phyloP scores from a whole-genome alignment of 2,888 invertebrate genomes.

The Nymphalis polychloros region DNA sequence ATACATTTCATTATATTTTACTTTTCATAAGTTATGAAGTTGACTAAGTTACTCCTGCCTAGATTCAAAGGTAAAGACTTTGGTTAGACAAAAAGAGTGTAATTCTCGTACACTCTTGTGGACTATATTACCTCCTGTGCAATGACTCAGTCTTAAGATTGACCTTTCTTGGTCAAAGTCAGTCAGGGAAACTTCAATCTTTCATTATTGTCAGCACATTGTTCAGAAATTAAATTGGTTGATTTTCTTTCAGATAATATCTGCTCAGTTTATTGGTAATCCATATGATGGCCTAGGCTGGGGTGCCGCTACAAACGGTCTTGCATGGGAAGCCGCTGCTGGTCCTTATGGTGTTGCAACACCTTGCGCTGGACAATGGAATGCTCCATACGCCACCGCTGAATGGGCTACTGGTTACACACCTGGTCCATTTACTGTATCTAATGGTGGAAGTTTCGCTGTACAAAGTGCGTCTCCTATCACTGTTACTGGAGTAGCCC shows the following conservation, averaged over 20 bases:
- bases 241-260: slow-evolving; percentile 26
- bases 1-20: no score
- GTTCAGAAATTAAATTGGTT: neutral
- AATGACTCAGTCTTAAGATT: neutral
- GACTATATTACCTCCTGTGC: no score
- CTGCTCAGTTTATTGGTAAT: slow-evolving; percentile 28
- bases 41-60: no score
- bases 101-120: no score
- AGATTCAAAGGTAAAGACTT: no score
- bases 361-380: neutral
- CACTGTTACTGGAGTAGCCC: slow-evolving; percentile 47
- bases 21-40: no score
- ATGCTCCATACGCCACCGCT: slow-evolving; percentile 7
- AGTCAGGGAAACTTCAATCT: no score
- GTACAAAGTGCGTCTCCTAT: slow-evolving; percentile 47
- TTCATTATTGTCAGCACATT: no score
- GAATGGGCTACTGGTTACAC: slow-evolving; percentile 21
- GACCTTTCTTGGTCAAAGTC: no score
- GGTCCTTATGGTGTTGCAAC: neutral
- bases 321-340: slow-evolving; percentile 1
- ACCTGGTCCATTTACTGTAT: slow-evolving; percentile 29
- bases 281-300: slow-evolving; percentile 39
- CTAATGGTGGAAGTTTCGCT: slow-evolving; percentile 39
- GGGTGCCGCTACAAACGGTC: slow-evolving; percentile 37
- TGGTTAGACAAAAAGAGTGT: no score